Conservation (phyloP, 1,140 invertebrate genomes). For the Eciton burchellii region DNA sequence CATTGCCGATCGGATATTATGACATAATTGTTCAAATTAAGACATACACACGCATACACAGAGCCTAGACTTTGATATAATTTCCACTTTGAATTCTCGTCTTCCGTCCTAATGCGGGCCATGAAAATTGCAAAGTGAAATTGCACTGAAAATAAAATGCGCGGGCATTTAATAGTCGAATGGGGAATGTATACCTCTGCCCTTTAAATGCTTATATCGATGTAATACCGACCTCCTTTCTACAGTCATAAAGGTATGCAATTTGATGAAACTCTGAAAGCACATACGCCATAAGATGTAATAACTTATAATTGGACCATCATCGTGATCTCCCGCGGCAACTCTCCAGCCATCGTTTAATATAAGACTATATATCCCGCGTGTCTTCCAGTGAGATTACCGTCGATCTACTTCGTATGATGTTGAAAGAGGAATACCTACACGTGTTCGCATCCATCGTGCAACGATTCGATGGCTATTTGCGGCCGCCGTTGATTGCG, state of each 20-base stretch:
- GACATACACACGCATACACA: too few species aligned
- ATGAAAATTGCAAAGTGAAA: neutral
- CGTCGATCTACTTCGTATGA: neutral
- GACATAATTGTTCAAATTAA: neutral
- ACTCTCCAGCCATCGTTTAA: conserved; percentile 23
- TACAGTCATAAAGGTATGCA: conserved; percentile 8
- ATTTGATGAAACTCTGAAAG: conserved; percentile 32
- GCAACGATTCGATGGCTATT: conserved; percentile 16
- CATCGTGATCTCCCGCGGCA: conserved; percentile 3
- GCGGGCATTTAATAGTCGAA: neutral
- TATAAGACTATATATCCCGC: conserved; percentile 6
- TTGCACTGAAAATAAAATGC: conserved; percentile 2
- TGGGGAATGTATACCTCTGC: neutral
- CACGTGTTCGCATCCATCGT: neutral
- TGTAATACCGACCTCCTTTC: conserved; percentile 11
- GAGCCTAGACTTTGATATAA: neutral
- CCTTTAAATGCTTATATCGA: conserved; percentile 6
- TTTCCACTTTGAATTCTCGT: neutral
- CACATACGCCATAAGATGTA: conserved; percentile 23
- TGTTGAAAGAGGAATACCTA: neutral
- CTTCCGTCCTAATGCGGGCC: neutral
- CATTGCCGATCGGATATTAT: too few species aligned
- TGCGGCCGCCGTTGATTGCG: conserved; percentile 58
- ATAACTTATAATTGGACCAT: conserved; percentile 57
- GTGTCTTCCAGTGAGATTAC: conserved; percentile 7